Conservation (phyloP, 2,113 vertebrate genomes). For the Callorhinus ursinus region DNA sequence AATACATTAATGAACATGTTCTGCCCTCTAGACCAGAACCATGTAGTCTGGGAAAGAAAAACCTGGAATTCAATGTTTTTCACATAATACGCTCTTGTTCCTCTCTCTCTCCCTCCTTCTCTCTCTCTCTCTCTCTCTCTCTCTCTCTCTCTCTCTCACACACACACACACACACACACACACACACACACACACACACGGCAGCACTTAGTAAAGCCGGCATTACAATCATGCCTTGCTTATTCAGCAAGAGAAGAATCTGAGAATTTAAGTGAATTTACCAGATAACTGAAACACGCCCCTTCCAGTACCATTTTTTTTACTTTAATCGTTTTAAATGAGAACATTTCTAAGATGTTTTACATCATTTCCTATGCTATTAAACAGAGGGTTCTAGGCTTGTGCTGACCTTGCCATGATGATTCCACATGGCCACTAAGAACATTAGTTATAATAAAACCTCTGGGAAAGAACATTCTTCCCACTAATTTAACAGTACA, state of each 20-base stretch:
- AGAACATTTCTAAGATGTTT: not conserved
- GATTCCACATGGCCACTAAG: not conserved
- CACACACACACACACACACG: not conserved
- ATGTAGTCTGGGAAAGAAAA: not conserved
- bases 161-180: not conserved
- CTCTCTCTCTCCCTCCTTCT: not conserved
- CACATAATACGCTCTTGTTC: not conserved
- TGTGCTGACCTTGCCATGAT: not conserved
- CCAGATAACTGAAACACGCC: not conserved
- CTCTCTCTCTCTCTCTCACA: not conserved
- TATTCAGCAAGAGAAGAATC: not conserved
- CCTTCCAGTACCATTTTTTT: not conserved
- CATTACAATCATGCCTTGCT: conserved; percentile 14
- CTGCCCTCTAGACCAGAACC: not conserved
- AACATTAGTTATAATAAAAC: not conserved
- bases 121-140: not conserved
- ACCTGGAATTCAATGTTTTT: not conserved
- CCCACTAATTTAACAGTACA: not conserved
- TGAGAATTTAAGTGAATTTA: not conserved
- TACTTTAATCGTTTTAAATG: not conserved
- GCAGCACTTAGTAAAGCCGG: not conserved
- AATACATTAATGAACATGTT: conserved; percentile 13
- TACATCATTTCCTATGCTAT: not conserved
- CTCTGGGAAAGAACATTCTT: not conserved
- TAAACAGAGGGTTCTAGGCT: not conserved